Base-by-base conservation (phyloP, 1,140 invertebrate species). In the Aplysia californica region DNA sequence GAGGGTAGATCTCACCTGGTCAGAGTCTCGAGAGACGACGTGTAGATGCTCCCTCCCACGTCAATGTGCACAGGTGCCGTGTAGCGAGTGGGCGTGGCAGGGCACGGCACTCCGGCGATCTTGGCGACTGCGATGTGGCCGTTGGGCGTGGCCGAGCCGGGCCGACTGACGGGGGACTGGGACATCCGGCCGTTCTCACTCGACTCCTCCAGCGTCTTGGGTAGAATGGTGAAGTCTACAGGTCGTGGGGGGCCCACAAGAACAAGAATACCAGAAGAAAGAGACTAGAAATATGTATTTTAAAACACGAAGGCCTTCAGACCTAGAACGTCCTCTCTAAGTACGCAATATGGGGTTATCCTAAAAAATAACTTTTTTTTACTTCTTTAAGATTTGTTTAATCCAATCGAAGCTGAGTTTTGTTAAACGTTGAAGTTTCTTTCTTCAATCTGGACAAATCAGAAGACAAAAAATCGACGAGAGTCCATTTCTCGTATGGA, bases 31-130 rank as follows among this genome's bases (percentile, higher is more conserved):
- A 99, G 90, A 0, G 96, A 97, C 0, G 96, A 97, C 0, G 97
- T 99, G 90, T 98, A 99, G 80, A 98, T 98, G 38, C 95, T 96
- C 0, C 97, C 97, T 6, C 97, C 97, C 21, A 99, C 97, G 87
- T 99, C 97, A 82, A 99, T 98, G 88, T 98, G 97, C 0, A 99
- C 97, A 0, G 97, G 97, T 0, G 97, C 97, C 21, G 96, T 97
- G 87, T 95, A 97, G 50, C 95, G 93, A 26, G 95, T 95, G 1
- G 96, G 96, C 0, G 95, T 95, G 0, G 96, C 97, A 10, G 98
- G 96, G 80, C 95, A 96, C 0, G 97, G 97, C 68, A 98, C 97
- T 38, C 96, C 96, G 23, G 86, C 84, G 36, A 89, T 88, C 80
- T 88, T 88, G 36, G 78, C 68, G 72, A 75, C 69, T 41, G 81